Percentiles rank a stretch among this genome's conserved stretches.
Evolutionary conservation across 2,888 invertebrate genomes (phyloP).

Genomic region (Xestia xanthographa): DNA sequence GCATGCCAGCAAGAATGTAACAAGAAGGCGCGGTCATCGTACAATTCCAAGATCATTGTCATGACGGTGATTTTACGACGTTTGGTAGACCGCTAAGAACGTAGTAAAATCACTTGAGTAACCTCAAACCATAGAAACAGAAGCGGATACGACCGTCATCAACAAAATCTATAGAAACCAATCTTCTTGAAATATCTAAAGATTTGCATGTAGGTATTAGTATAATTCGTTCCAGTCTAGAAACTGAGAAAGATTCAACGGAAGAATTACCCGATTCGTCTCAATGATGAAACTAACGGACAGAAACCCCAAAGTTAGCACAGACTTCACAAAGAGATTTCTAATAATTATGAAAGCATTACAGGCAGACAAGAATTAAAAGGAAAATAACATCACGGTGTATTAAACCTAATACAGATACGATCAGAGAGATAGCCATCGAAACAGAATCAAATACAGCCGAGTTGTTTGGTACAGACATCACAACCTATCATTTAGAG

Average conservation of each 20-base stretch:
- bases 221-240: constrained; percentile 53
- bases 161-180: not conserved
- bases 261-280: constrained; percentile 52
- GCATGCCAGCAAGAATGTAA: not conserved
- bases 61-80: constrained; percentile 42
- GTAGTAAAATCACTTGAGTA: constrained; percentile 29
- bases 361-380: constrained; percentile 34
- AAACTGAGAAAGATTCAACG: constrained; percentile 44
- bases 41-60: constrained; percentile 30
- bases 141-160: constrained; percentile 3
- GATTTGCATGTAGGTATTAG: constrained; percentile 40
- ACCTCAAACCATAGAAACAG: constrained; percentile 32
- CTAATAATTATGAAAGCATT: constrained; percentile 61
- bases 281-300: constrained; percentile 58
- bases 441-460: constrained; percentile 66
- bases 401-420: constrained; percentile 63
- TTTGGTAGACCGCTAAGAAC: constrained; percentile 30
- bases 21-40: constrained; percentile 8
- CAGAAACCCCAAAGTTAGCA: constrained; percentile 39
- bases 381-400: constrained; percentile 57
- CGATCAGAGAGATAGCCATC: constrained; percentile 65
- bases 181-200: not conserved
- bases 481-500: constrained; percentile 80
- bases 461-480: constrained; percentile 70
- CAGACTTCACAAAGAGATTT: constrained; percentile 46